These are phyloP conservation scores for Ancistrus triradiatus DNA, from an alignment of 2,113 vertebrate genomes.

Conservation along the genomic window DNA sequence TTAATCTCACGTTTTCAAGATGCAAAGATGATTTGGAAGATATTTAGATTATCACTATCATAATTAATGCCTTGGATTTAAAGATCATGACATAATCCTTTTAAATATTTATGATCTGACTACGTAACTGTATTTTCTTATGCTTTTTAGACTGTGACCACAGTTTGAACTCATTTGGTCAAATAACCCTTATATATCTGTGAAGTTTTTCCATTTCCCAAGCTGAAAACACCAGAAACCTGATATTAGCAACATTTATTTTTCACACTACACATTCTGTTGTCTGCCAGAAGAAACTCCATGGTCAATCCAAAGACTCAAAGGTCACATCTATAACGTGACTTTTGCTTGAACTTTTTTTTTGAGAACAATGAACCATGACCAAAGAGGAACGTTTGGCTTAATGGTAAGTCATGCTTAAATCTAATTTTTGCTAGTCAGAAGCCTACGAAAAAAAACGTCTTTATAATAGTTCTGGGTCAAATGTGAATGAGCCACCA, in stretches of 20 bases:
- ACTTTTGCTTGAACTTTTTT: slow-evolving; percentile 15
- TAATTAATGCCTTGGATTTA: too few relatives aligned
- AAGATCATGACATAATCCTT: too few relatives aligned
- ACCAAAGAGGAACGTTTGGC: slow-evolving; percentile 13
- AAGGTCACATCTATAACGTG: slow-evolving; percentile 16
- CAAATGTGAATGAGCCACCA: slow-evolving; percentile 30
- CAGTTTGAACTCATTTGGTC: too few relatives aligned
- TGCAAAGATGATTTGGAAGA: too few relatives aligned
- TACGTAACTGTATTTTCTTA: too few relatives aligned
- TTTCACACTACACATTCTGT: slow-evolving; percentile 2
- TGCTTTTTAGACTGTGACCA: too few relatives aligned
- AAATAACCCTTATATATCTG: too few relatives aligned
- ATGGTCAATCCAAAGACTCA: slow-evolving; percentile 4
- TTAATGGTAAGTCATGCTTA: slow-evolving; percentile 24
- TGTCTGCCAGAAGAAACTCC: slow-evolving; percentile 4
- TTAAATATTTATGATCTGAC: too few relatives aligned
- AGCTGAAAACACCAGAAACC: too few relatives aligned
- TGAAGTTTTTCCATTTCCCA: too few relatives aligned
- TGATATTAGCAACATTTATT: not conserved
- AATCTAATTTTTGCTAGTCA: slow-evolving; percentile 21
- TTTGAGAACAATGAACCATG: slow-evolving; percentile 16
- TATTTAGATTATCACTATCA: too few relatives aligned
- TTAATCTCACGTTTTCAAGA: too few relatives aligned
- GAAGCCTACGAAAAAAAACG: not conserved
- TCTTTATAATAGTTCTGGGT: slow-evolving; percentile 23